Evolutionary conservation across 2,888 invertebrate genomes (phyloP).

Genomic region (Caenorhabditis drosophilae): DNA sequence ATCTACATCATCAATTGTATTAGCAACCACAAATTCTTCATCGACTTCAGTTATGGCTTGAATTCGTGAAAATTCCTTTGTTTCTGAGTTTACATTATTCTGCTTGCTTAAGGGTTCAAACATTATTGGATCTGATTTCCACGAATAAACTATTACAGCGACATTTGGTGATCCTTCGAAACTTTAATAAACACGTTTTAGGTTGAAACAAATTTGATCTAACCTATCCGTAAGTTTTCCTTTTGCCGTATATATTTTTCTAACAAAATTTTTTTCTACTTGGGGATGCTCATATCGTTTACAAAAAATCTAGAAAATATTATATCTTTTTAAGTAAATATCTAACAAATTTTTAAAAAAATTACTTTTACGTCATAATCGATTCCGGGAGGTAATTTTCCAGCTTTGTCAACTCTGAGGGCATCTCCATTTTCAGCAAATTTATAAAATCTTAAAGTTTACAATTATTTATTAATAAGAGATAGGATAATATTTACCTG

Average conservation of each 20-base stretch:
- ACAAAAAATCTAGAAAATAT: slow-evolving; percentile 19
- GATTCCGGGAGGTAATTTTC: slow-evolving; percentile 21
- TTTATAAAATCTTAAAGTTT: slow-evolving; percentile 33
- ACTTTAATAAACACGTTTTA: slow-evolving; percentile 2
- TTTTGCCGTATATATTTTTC: slow-evolving; percentile 53
- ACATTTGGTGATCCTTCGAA: slow-evolving; percentile 28
- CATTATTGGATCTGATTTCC: slow-evolving; percentile 51
- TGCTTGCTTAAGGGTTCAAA: slow-evolving; percentile 26
- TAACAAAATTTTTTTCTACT: slow-evolving; percentile 44
- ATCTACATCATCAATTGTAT: not conserved
- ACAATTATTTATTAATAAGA: not conserved
- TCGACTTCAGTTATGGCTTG: slow-evolving; percentile 14
- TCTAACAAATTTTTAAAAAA: too few species aligned
- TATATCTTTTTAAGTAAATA: too few species aligned
- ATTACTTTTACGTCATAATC: slow-evolving; percentile 41
- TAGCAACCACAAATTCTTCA: slow-evolving; percentile 22
- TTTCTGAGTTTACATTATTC: not conserved
- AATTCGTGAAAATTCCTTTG: not conserved
- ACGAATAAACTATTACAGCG: slow-evolving; percentile 50
- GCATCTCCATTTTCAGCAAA: slow-evolving; percentile 45
- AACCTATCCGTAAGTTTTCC: slow-evolving; percentile 15
- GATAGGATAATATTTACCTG: not conserved
- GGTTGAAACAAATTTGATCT: not conserved
- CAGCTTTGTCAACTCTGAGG: slow-evolving; percentile 33
- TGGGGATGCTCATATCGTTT: slow-evolving; percentile 54